phyloP scores from a whole-genome alignment of 2,888 invertebrate species.

The Drosophila suboccidentalis region DNA sequence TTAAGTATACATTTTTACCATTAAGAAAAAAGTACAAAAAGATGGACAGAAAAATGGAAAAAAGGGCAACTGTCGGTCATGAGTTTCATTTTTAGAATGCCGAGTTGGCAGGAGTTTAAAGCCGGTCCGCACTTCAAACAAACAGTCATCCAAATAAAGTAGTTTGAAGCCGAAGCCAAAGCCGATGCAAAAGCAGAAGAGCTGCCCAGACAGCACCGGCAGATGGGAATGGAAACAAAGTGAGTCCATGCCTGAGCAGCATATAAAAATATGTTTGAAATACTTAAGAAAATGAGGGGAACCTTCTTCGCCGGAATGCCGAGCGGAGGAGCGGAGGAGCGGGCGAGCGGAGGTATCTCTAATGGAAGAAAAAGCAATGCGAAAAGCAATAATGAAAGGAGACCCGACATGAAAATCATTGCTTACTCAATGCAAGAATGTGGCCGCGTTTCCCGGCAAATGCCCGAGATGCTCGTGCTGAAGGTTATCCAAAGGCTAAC shows the following conservation, averaged over 20 bases:
- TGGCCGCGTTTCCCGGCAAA: conserved; percentile 9
- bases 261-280: conserved; percentile 68
- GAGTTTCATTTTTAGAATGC: conserved; percentile 7
- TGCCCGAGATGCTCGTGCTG: conserved; percentile 12
- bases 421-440: conserved; percentile 40
- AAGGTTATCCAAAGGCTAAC: conserved; percentile 38
- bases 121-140: conserved; percentile 55
- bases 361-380: conserved; percentile 13
- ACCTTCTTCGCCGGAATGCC: conserved; percentile 14
- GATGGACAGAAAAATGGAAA: neutral
- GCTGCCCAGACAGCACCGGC: conserved; percentile 10
- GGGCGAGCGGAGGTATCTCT: conserved; percentile 4
- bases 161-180: conserved; percentile 60
- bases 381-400: conserved; percentile 31
- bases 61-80: conserved; percentile 4
- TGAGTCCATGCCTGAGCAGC: conserved; percentile 40
- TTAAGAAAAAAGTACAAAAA: neutral
- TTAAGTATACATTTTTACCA: conserved; percentile 23
- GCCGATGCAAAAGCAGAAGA: conserved; percentile 5
- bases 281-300: conserved; percentile 68
- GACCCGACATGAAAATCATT: conserved; percentile 55
- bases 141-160: conserved; percentile 68
- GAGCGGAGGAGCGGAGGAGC: neutral
- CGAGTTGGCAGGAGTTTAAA: conserved; percentile 17
- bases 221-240: conserved; percentile 42